phyloP scores from a whole-genome alignment of 2,888 invertebrate genomes.

The Oxycera nigricornis region DNA sequence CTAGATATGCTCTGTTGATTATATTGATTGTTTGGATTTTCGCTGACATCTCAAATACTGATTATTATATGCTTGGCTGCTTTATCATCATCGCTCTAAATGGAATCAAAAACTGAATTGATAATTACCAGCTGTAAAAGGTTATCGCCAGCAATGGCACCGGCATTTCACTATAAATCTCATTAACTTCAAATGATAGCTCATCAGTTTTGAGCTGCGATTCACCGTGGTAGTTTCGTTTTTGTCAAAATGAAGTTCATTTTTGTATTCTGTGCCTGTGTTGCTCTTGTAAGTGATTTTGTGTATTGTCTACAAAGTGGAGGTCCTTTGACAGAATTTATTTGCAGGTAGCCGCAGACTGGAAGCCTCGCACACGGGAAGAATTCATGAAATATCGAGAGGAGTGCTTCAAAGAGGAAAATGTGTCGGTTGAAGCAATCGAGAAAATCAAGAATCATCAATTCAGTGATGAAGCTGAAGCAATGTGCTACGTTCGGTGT shows the following conservation, averaged over 20 bases:
- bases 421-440: background rate
- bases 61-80: too few relatives aligned
- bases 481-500: constrained; percentile 7
- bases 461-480: background rate
- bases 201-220: background rate
- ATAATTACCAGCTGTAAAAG: too few relatives aligned
- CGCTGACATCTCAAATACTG: too few relatives aligned
- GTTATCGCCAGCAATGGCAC: background rate
- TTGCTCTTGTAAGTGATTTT: background rate
- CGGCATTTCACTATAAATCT: background rate
- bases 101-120: too few relatives aligned
- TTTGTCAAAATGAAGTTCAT: constrained; percentile 1
- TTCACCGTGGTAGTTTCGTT: background rate
- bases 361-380: background rate
- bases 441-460: constrained; percentile 11
- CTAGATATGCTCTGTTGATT: too few relatives aligned
- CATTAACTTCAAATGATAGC: background rate
- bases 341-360: background rate
- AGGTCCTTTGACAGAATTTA: too few relatives aligned
- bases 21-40: too few relatives aligned
- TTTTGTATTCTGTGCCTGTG: background rate
- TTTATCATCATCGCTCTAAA: too few relatives aligned
- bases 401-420: constrained; percentile 1
- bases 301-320: background rate
- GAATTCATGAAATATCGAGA: background rate